These are phyloP conservation scores for Coluber constrictor DNA, from an alignment of 2,797 vertebrate genomes.

Conservation along the genomic window DNA sequence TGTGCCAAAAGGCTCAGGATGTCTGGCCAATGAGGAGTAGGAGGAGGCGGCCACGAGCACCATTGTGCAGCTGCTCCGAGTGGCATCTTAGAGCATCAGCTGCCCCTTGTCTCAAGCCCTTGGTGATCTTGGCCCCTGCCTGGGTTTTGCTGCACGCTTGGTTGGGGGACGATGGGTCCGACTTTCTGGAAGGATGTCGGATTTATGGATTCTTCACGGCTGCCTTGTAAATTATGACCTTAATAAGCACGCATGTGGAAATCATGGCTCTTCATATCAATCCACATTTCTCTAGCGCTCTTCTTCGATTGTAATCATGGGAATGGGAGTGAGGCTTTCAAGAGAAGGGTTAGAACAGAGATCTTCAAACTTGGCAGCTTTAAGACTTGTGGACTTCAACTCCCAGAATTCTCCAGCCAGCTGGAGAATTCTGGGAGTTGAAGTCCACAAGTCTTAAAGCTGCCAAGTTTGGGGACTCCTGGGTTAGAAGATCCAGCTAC, in stretches of 20 bases:
- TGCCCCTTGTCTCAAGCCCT: too few relatives aligned
- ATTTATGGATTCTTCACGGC: background rate
- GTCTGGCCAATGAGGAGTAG: background rate
- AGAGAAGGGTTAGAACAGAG: background rate
- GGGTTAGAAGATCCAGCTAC: background rate
- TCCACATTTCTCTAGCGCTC: background rate
- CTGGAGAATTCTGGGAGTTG: too few relatives aligned
- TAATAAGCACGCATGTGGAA: background rate
- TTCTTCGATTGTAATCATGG: background rate
- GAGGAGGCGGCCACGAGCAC: background rate
- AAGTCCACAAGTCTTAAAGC: too few relatives aligned
- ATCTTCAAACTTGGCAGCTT: too few relatives aligned
- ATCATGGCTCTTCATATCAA: background rate
- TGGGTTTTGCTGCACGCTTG: background rate
- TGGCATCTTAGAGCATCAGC: background rate
- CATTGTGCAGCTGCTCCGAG: background rate
- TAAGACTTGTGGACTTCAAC: too few relatives aligned
- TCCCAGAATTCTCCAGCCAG: too few relatives aligned
- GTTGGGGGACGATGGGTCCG: background rate
- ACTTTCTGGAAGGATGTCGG: background rate
- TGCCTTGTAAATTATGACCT: background rate
- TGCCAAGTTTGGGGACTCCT: too few relatives aligned
- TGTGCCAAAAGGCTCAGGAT: background rate
- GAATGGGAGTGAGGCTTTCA: background rate
- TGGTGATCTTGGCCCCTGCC: background rate